These are phyloP conservation scores for Muricea muricata DNA, from an alignment of 92 coral and sea anemone species.

Conservation along the genomic window DNA sequence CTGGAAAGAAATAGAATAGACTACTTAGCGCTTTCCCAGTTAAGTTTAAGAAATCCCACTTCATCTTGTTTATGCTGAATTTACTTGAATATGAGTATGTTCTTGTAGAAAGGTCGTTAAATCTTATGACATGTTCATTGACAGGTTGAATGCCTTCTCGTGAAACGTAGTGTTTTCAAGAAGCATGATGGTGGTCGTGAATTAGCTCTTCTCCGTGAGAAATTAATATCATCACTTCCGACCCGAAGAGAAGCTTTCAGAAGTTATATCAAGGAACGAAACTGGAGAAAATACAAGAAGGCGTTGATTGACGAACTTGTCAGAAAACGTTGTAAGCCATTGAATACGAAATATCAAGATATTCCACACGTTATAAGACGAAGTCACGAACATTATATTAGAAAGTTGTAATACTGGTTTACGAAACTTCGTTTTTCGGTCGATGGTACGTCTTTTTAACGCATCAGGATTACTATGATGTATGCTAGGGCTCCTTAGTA, in stretches of 20 bases:
- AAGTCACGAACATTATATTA: conserved; percentile 77
- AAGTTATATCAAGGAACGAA: conserved; percentile 69
- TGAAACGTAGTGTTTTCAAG: conserved; percentile 72
- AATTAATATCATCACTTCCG: conserved; percentile 69
- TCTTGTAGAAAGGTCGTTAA: no score
- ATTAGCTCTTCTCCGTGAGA: conserved; percentile 67
- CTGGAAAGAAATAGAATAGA: no score
- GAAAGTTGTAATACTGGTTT: conserved; percentile 4
- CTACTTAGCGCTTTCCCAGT: no score
- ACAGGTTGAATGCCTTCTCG: conserved; percentile 88
- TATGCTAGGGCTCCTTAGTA: no score
- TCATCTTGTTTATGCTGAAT: no score
- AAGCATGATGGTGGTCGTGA: conserved; percentile 83
- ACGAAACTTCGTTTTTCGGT: no score
- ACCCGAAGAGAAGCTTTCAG: conserved; percentile 76
- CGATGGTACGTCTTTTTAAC: no score
- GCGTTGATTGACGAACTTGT: conserved; percentile 78
- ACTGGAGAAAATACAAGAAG: conserved; percentile 93
- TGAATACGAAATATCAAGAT: conserved; percentile 73
- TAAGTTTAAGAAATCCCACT: no score
- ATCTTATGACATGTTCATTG: not conserved
- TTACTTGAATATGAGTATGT: no score
- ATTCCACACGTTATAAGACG: conserved; percentile 84
- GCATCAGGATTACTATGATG: no score
- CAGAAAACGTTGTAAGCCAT: conserved; percentile 68